These are phyloP conservation scores for Papilio polytes DNA, from an alignment of 1,140 invertebrate genomes.

Conservation along the genomic window DNA sequence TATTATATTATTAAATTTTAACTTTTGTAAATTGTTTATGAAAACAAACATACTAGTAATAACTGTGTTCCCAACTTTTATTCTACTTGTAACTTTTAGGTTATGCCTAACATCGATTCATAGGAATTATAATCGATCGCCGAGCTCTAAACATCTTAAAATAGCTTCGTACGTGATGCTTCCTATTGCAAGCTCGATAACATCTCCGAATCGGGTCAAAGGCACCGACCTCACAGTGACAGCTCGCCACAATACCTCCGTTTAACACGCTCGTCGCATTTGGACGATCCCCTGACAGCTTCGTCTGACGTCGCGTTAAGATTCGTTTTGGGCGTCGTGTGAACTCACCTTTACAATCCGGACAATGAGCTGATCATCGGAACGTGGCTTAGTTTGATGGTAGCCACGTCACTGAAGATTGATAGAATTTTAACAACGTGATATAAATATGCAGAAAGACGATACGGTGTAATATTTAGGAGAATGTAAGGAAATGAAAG, in stretches of 20 bases:
- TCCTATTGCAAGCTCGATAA: slow-evolving; percentile 67
- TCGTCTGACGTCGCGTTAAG: slow-evolving; percentile 42
- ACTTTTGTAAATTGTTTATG: no score
- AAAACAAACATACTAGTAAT: no score
- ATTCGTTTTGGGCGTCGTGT: slow-evolving; percentile 35
- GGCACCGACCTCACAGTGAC: slow-evolving; percentile 71
- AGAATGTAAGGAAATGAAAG: neutral
- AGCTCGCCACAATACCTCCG: slow-evolving; percentile 73
- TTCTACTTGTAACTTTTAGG: neutral
- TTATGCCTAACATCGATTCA: neutral
- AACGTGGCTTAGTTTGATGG: slow-evolving; percentile 22
- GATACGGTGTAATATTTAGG: neutral
- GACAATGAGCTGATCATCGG: slow-evolving; percentile 21
- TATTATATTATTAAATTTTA: no score
- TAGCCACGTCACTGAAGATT: slow-evolving; percentile 1
- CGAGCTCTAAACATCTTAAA: slow-evolving; percentile 18
- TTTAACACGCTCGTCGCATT: slow-evolving; percentile 78
- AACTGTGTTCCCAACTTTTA: neutral
- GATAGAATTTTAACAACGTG: slow-evolving; percentile 17
- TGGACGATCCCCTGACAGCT: slow-evolving; percentile 72
- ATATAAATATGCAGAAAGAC: neutral
- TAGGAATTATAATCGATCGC: slow-evolving; percentile 14
- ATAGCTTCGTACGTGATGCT: slow-evolving; percentile 39
- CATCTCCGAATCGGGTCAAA: slow-evolving; percentile 62
- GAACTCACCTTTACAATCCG: slow-evolving; percentile 10